phyloP scores from a whole-genome alignment of 2,888 invertebrate genomes.

The Nomada lathburiana region DNA sequence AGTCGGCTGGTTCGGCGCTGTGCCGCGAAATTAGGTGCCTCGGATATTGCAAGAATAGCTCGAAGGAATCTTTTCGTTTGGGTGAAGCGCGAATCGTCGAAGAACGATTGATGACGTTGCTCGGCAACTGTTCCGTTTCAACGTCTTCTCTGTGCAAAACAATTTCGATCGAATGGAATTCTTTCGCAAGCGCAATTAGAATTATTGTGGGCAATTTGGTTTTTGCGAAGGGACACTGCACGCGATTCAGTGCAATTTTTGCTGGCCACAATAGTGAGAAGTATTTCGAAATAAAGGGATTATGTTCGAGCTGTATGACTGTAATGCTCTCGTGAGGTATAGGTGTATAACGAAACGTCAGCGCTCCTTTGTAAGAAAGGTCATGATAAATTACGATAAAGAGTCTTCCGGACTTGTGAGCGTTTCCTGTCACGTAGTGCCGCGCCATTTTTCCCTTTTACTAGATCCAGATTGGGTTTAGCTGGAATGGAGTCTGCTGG shows the following conservation, averaged over 20 bases:
- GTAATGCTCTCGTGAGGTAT: not conserved
- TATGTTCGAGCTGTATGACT: constrained; percentile 4
- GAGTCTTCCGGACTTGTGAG: constrained; percentile 6
- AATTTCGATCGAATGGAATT: too few relatives aligned
- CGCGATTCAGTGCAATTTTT: not conserved
- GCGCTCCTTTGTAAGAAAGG: constrained; percentile 46
- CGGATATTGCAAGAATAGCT: not conserved
- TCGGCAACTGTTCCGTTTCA: too few relatives aligned
- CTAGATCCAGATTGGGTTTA: constrained; percentile 49
- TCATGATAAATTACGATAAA: constrained; percentile 61
- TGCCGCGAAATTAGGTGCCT: constrained; percentile 69
- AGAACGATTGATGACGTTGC: not conserved
- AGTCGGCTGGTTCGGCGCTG: constrained; percentile 30
- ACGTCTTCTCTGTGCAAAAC: too few relatives aligned
- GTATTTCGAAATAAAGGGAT: constrained; percentile 9
- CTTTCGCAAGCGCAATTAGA: too few relatives aligned
- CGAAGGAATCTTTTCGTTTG: not conserved
- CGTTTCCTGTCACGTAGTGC: constrained; percentile 58
- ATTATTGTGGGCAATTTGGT: too few relatives aligned
- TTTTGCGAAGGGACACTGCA: not conserved
- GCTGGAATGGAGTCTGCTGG: not conserved
- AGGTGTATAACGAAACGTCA: constrained; percentile 11
- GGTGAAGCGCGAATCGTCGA: not conserved
- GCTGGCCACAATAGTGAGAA: too few relatives aligned
- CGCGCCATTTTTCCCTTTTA: constrained; percentile 39